Evolutionary conservation across 2,113 vertebrate genomes (phyloP).

Genomic region (Pseudorhombus dupliciocellatus): DNA sequence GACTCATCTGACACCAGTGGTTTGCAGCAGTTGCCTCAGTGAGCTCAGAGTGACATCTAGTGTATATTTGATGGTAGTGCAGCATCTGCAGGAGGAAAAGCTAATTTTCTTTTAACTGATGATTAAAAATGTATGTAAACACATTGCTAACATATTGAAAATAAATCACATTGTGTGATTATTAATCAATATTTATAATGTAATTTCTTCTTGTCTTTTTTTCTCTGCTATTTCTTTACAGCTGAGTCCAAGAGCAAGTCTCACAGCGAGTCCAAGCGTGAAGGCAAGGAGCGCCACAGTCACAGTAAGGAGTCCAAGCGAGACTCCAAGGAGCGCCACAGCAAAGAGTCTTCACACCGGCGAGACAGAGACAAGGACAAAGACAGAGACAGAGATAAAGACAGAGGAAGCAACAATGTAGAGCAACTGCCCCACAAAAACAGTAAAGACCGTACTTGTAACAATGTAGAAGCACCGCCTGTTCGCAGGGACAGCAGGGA

Average conservation of each 20-base stretch:
- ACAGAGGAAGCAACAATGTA: constrained; percentile 52
- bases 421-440: constrained; percentile 70
- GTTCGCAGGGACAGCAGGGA: constrained; percentile 76
- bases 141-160: too few relatives aligned
- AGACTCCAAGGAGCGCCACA: constrained; percentile 79
- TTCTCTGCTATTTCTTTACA: constrained; percentile 44
- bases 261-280: constrained; percentile 79
- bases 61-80: constrained; percentile 46
- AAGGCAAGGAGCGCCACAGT: constrained; percentile 79
- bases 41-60: constrained; percentile 62
- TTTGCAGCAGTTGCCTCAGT: constrained; percentile 4
- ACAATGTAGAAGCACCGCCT: constrained; percentile 55
- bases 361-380: constrained; percentile 62
- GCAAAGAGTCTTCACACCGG: constrained; percentile 77
- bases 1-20: background rate
- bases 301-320: constrained; percentile 81
- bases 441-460: constrained; percentile 74
- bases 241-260: constrained; percentile 92
- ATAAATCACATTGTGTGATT: background rate
- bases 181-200: background rate
- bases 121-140: too few relatives aligned
- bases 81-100: constrained; percentile 4
- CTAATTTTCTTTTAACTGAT: background rate
- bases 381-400: constrained; percentile 47
- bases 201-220: background rate